Percentiles rank a stretch among this genome's conserved stretches.
Evolutionary conservation across 2,888 invertebrate genomes (phyloP).

Genomic region (Rhagonycha lutea): DNA sequence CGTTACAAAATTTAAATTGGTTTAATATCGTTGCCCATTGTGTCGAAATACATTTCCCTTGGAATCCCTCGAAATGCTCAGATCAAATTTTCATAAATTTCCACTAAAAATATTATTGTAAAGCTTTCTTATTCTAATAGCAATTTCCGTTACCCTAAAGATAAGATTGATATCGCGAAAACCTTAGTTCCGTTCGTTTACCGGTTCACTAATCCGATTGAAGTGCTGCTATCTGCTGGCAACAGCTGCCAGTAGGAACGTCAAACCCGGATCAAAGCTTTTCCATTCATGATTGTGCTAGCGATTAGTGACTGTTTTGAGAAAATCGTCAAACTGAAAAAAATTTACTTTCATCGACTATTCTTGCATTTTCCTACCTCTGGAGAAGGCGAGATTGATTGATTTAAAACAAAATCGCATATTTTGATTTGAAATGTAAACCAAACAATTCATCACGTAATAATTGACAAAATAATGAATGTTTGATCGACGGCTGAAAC

Average conservation of each 20-base stretch:
- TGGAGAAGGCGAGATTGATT: background rate
- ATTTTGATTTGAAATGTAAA: constrained; percentile 12
- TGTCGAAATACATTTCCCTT: background rate
- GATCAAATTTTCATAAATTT: background rate
- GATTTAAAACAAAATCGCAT: background rate
- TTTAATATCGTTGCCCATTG: background rate
- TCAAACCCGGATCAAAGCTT: constrained; percentile 27
- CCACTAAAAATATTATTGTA: constrained; percentile 2
- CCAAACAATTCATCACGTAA: constrained; percentile 19
- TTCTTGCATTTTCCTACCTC: background rate
- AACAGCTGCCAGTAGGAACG: constrained; percentile 35
- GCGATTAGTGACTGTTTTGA: constrained; percentile 27
- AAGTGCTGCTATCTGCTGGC: constrained; percentile 39
- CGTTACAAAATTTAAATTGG: background rate
- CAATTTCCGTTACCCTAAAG: constrained; percentile 42
- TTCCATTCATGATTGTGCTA: constrained; percentile 24
- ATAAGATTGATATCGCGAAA: constrained; percentile 37
- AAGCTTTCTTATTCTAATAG: constrained; percentile 35
- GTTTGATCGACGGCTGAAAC: constrained; percentile 21
- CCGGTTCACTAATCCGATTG: constrained; percentile 45
- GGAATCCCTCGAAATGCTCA: background rate
- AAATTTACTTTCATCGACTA: background rate
- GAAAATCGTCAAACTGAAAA: constrained; percentile 14
- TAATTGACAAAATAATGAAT: constrained; percentile 29
- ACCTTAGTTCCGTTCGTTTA: constrained; percentile 45